Evolutionary conservation across 2,797 vertebrate genomes (phyloP).

Genomic region (Chaunax sp.): DNA sequence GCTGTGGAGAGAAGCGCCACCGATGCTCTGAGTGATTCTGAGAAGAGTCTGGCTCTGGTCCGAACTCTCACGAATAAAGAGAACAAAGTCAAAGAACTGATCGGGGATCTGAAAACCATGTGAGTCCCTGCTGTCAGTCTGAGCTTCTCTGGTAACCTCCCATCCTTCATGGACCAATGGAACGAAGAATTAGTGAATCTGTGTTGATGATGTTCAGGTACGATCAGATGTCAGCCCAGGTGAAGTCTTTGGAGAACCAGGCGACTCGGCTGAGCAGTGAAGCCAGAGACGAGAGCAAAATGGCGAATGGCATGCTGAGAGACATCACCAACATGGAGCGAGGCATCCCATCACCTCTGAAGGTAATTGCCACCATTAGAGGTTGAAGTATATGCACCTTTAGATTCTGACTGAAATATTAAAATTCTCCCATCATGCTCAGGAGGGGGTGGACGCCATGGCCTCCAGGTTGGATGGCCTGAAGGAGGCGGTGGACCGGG

Average conservation of each 20-base stretch:
- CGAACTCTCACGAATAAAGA: slow-evolving; percentile 56
- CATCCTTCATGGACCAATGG: neutral
- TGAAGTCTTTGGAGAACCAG: slow-evolving; percentile 71
- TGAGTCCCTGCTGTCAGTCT: slow-evolving; percentile 40
- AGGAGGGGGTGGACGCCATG: slow-evolving; percentile 62
- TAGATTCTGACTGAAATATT: neutral
- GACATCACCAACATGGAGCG: slow-evolving; percentile 67
- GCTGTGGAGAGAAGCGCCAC: slow-evolving; percentile 70
- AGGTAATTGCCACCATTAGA: slow-evolving; percentile 57
- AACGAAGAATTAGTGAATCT: neutral
- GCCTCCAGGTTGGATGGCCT: slow-evolving; percentile 49
- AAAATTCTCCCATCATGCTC: slow-evolving; percentile 17
- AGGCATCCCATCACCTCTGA: slow-evolving; percentile 61
- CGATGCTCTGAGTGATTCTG: slow-evolving; percentile 70
- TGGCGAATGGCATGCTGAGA: slow-evolving; percentile 64
- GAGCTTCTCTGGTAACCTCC: neutral
- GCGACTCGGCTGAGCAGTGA: slow-evolving; percentile 53
- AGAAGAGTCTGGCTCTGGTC: slow-evolving; percentile 79
- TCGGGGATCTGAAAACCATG: slow-evolving; percentile 61
- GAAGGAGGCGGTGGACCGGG: slow-evolving; percentile 30
- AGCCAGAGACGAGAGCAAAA: slow-evolving; percentile 72
- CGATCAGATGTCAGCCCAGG: slow-evolving; percentile 55
- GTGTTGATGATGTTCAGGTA: slow-evolving; percentile 66
- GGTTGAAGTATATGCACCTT: too few relatives aligned
- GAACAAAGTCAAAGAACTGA: slow-evolving; percentile 78